These are phyloP conservation scores for Amblyjoppa proteus DNA, from an alignment of 2,888 invertebrate species.

Conservation along the genomic window DNA sequence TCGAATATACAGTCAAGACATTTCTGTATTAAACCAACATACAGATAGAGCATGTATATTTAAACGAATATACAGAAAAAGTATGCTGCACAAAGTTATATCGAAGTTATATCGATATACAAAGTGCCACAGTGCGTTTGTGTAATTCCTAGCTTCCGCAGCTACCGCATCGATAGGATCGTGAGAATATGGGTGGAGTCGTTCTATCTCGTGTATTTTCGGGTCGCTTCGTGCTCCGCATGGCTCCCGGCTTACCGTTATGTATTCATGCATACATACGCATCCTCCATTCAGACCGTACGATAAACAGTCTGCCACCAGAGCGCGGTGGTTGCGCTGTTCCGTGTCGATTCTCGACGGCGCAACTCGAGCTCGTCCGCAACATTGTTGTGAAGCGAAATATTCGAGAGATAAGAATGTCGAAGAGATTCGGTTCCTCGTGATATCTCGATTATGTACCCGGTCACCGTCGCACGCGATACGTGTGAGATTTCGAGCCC, in stretches of 20 bases:
- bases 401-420: background rate
- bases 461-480: background rate
- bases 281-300: slow-evolving; percentile 1
- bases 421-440: background rate
- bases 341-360: background rate
- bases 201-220: slow-evolving; percentile 11
- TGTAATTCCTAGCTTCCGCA: background rate
- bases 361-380: background rate
- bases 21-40: no score
- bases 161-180: background rate
- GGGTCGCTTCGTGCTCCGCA: slow-evolving; percentile 19
- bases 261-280: background rate
- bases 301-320: background rate
- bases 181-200: slow-evolving; percentile 7
- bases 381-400: background rate
- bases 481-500: background rate
- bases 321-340: background rate
- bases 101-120: no score
- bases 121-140: background rate
- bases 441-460: background rate
- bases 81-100: no score
- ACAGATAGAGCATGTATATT: no score
- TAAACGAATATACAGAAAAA: no score
- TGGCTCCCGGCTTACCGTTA: background rate
- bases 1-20: no score